Percentiles rank a stretch among this genome's conserved stretches.
Evolutionary conservation across 2,797 vertebrate genomes (phyloP).

Genomic region (Phoeniculus purpureus): DNA sequence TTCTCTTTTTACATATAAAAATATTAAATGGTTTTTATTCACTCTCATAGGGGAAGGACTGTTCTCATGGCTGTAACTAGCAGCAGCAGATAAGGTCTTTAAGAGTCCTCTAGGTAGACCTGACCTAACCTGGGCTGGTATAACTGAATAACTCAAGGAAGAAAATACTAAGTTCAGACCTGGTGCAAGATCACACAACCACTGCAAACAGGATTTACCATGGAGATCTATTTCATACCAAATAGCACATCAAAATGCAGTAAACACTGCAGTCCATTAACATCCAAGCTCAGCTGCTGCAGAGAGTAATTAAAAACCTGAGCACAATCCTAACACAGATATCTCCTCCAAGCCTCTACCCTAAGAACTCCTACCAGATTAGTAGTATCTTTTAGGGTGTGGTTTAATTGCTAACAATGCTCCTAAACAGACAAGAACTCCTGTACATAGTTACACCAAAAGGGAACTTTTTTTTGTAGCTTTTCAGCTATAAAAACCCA

Average conservation of each 20-base stretch:
- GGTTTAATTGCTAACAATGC: not conserved
- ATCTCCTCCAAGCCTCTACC: not conserved
- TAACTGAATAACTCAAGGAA: not conserved
- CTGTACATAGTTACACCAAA: not conserved
- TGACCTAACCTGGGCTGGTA: not conserved
- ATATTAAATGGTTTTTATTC: not conserved
- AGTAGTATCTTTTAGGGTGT: not conserved
- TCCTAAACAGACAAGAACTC: not conserved
- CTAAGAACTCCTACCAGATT: not conserved
- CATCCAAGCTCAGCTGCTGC: not conserved
- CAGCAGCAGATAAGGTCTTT: not conserved
- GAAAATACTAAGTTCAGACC: not conserved
- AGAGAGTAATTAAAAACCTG: not conserved
- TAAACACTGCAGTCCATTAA: not conserved
- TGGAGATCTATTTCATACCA: not conserved
- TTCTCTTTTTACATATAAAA: not conserved
- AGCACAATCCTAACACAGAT: not conserved
- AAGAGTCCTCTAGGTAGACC: not conserved
- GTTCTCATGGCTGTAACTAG: not conserved
- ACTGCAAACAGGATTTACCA: not conserved
- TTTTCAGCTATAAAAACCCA: not conserved
- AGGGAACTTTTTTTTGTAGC: not conserved
- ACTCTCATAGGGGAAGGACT: not conserved
- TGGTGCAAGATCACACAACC: not conserved
- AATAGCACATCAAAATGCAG: not conserved